Base-by-base conservation (phyloP, 2,888 invertebrate genomes). In the Rapana venosa region DNA sequence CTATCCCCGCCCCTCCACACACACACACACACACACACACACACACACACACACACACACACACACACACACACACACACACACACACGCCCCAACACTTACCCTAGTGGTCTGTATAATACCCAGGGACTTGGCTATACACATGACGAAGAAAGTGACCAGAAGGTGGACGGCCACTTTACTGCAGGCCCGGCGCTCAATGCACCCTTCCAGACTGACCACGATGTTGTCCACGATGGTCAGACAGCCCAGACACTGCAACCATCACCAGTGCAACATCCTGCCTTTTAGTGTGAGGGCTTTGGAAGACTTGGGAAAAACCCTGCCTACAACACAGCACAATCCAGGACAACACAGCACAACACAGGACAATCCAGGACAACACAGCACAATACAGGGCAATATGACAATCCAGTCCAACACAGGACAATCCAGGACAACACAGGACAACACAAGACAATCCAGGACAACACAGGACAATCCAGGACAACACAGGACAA, bases 161-260 rank as follows among this genome's bases (percentile, higher is more conserved):
- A 94, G 93, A 74, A 95, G 93, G 47, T 93, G 93, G 58, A 94
- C 93, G 91, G 93, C 93, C 35, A 92, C 91, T 87, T 92, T 92
- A 86, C 92, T 93, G 86, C 93, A 93, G 56, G 93, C 92, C 56
- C 94, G 92, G 36, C 92, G 92, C 74, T 93, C 93, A 35, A 92
- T 92, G 92, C 94, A 93, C 30, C 91, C 92, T 35, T 93, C 92
- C 88, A 95, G 81, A 11, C 93, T 93, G 74, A 94, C 94, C 86
- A 94, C 93, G 22, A 94, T 91, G 91, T 95, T 95, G 91, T 95
- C 94, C 35, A 94, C 93, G 30, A 95, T 93, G 1, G 94, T 94
- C 88, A 95, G 93, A 91, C 93, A 93, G 13, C 94, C 93, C 35
- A 95, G 92, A 79, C 94, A 93, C 95, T 95, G 92, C 2, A 22